Base-by-base conservation (phyloP, 2,797 vertebrate genomes). In the Hydrolagus colliei region DNA sequence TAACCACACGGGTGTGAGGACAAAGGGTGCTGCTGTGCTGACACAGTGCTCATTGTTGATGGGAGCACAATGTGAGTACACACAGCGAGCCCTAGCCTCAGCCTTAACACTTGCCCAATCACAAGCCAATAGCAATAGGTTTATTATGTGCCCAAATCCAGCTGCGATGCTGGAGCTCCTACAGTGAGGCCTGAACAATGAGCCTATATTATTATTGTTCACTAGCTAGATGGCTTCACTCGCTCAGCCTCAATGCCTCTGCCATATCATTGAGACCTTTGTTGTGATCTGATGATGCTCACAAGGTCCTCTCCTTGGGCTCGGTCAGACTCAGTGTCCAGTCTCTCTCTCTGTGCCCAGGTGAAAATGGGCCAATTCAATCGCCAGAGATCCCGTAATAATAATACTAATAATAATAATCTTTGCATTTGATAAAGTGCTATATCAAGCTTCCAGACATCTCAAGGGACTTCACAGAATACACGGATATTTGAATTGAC, bases 21-120 rank as follows among this genome's bases (percentile, higher is more conserved):
- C 79, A 84, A 84, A 35, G 79, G 63, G 79, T 18, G 35, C 67
- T 71, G 79, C 65, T 68, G 65, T 35, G 63, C 65, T 84, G 27
- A 84, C 79, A 84, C 71, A 84, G 79, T 84, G 12, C 65, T 84
- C 79, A 84, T 84, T 84, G 79, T 84, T 84, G 79, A 32, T 16
- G 35, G 16, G 11, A 84, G 79, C 79, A 84, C 79, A 84, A 84
- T 84, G 79, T 84, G 65, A 41, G 65, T 71, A 84, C 79, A 84
- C 79, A 84, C 79, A 82, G 68, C 79, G 71, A 71, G 79, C 16
- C 71, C 79, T 27, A 68, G 79, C 62, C 71, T 71, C 71, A 27
- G 67, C 14, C 65, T 84, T 27, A 84, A 84, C 79, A 84, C 63
- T 84, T 71, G 16, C 32, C 32, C 79, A 59, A 84, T 82, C 79